Base-by-base conservation (phyloP, 2,888 invertebrate genomes). In the Spilosoma lubricipeda region DNA sequence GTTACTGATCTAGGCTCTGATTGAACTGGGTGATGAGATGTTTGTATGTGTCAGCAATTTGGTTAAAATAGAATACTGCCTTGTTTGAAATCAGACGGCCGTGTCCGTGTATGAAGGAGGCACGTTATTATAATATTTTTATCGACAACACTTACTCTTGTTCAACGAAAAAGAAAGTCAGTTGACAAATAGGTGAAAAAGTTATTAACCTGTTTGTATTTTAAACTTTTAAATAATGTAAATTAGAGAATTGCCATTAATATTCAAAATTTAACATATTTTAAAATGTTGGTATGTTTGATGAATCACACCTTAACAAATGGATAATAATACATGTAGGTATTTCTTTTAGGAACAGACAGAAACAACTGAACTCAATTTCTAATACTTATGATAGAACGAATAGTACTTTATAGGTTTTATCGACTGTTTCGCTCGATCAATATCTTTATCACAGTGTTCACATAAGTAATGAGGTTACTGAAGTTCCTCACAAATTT, bases 241-340 rank as follows among this genome's bases (percentile, higher is more conserved):
- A 42, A 72, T 72, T 67, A 23, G 72, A 56, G 27, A 71, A 67
- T 42, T 33, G 42, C 15, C 33, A 15, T n/a, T 9, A 56, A 11
- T 56, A 56, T 56, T 56, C n/a, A 56, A 56, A 56, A n/a, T n/a
- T n/a, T 9, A 52, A 52, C n/a, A 56, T 11, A 56, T 56, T n/a
- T 56, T 56, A 56, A 56, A 56, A n/a, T 56, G 9, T n/a, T n/a
- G n/a, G n/a, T n/a, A 56, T 23, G 11, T n/a, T 5, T n/a, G 52
- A 56, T 56, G 52, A 56, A n/a, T 56, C 52, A 56, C 52, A 56
- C 23, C 2, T n/a, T 23, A 52, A 23, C 23, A 52, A 52, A 23
- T n/a, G 23, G 23, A 23, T 23, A 56, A 56, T 9, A 52, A 42
- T n/a, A n/a, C 13, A 42, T 1, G 13, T 11, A 52, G 20, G 52